phyloP scores from a whole-genome alignment of 2,113 vertebrate species.

The Cacatua alba region DNA sequence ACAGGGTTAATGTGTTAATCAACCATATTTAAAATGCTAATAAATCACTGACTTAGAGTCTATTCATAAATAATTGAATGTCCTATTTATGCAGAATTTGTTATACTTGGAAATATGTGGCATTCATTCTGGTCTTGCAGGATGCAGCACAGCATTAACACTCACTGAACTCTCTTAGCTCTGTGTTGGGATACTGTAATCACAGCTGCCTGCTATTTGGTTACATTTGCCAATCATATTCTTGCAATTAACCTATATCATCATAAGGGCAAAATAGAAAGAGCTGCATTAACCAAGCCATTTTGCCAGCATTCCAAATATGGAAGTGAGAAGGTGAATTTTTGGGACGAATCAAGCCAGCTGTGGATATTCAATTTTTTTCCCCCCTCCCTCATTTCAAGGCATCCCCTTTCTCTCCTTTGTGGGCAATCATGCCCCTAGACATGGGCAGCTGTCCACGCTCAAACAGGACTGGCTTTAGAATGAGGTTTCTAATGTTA shows the following conservation, averaged over 20 bases:
- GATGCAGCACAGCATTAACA: background rate
- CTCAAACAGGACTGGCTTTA: background rate
- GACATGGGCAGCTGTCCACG: background rate
- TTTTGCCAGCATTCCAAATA: background rate
- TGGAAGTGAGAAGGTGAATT: background rate
- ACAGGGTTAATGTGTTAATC: conserved; percentile 72
- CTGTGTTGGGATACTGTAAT: background rate
- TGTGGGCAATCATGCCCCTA: background rate
- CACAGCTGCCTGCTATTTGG: accelerated
- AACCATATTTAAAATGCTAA: conserved; percentile 73
- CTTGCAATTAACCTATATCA: background rate
- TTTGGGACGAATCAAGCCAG: background rate
- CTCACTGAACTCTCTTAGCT: background rate
- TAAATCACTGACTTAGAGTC: conserved; percentile 64
- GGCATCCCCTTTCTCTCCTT: background rate
- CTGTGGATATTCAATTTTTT: background rate
- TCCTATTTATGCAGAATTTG: conserved; percentile 69
- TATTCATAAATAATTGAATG: conserved; percentile 70
- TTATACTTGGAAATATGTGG: conserved; percentile 17
- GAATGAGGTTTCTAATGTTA: background rate
- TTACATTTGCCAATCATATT: background rate
- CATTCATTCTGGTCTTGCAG: conserved; percentile 16
- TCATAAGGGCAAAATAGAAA: background rate
- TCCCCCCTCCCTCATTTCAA: background rate
- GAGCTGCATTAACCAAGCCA: background rate